These are phyloP conservation scores for Carapus acus DNA, from an alignment of 2,797 vertebrate genomes.

Conservation along the genomic window DNA sequence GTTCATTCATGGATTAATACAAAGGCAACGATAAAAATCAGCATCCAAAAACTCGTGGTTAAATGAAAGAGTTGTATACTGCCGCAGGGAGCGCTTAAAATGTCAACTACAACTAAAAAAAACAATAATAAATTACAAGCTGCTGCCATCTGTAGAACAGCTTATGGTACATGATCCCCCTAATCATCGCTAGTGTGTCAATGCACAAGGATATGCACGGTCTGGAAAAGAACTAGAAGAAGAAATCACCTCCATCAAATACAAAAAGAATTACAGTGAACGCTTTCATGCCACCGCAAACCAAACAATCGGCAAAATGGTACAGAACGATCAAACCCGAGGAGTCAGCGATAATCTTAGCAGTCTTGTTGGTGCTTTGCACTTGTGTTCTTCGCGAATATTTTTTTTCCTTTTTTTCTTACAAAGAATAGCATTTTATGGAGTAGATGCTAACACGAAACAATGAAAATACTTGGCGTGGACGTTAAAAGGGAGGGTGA, in stretches of 20 bases:
- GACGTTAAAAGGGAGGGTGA: background rate
- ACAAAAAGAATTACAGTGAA: constrained; percentile 46
- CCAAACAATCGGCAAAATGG: constrained; percentile 51
- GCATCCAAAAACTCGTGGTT: too few species aligned
- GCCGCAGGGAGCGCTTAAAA: constrained; percentile 5
- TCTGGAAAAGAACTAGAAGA: constrained; percentile 31
- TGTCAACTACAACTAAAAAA: constrained; percentile 29
- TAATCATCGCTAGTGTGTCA: constrained; percentile 15
- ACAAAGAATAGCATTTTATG: too few species aligned
- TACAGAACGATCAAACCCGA: constrained; percentile 36
- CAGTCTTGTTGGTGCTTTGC: constrained; percentile 5
- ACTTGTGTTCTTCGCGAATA: constrained; percentile 1
- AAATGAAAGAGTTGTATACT: constrained; percentile 8
- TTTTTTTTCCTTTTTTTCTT: too few species aligned
- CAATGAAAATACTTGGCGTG: background rate
- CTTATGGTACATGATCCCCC: constrained; percentile 16
- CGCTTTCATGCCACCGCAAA: constrained; percentile 20
- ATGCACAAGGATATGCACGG: background rate
- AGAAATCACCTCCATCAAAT: constrained; percentile 31
- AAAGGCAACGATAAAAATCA: background rate
- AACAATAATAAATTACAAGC: constrained; percentile 47
- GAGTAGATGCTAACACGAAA: too few species aligned
- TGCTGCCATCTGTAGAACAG: constrained; percentile 11
- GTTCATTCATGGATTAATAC: background rate
- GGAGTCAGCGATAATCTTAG: constrained; percentile 13